Conservation (phyloP, 2,888 invertebrate species). For the Tupiocoris notatus region DNA sequence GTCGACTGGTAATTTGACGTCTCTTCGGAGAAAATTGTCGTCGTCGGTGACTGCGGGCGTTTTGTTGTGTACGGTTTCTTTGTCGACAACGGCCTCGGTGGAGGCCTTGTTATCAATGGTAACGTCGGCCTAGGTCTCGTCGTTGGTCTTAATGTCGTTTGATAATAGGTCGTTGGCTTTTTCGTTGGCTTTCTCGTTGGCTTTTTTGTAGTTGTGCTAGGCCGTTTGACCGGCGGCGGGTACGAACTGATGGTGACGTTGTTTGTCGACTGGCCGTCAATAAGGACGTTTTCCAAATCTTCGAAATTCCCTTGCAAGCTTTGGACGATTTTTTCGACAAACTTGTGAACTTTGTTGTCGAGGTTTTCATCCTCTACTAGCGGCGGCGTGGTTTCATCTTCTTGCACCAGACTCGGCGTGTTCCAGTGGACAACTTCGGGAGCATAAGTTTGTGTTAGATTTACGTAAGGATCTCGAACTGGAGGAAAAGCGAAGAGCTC, state of each 20-base stretch:
- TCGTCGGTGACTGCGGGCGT: conserved; percentile 55
- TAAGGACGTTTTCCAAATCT: conserved; percentile 74
- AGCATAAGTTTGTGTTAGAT: conserved; percentile 62
- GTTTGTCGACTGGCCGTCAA: conserved; percentile 55
- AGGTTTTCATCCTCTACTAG: conserved; percentile 77
- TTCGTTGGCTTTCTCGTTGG: conserved; percentile 52
- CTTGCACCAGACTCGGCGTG: conserved; percentile 55
- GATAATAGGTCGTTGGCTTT: conserved; percentile 49
- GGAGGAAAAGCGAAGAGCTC: conserved; percentile 75
- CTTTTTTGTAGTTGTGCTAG: conserved; percentile 53
- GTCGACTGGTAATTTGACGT: conserved; percentile 32
- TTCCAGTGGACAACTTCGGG: conserved; percentile 49
- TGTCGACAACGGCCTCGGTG: conserved; percentile 51
- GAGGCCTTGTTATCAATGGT: conserved; percentile 46
- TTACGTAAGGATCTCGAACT: conserved; percentile 78
- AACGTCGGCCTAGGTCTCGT: conserved; percentile 47
- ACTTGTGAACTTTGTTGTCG: conserved; percentile 75
- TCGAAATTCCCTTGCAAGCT: conserved; percentile 81
- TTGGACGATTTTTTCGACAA: conserved; percentile 80
- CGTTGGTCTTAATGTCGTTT: conserved; percentile 34
- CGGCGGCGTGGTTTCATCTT: conserved; percentile 71
- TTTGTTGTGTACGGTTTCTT: conserved; percentile 53
- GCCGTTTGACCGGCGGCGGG: conserved; percentile 53
- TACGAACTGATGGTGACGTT: conserved; percentile 50
- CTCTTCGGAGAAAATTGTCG: conserved; percentile 49